Base-by-base conservation (phyloP, 2,113 vertebrate species). In the Rhinopomastus cyanomelas region DNA sequence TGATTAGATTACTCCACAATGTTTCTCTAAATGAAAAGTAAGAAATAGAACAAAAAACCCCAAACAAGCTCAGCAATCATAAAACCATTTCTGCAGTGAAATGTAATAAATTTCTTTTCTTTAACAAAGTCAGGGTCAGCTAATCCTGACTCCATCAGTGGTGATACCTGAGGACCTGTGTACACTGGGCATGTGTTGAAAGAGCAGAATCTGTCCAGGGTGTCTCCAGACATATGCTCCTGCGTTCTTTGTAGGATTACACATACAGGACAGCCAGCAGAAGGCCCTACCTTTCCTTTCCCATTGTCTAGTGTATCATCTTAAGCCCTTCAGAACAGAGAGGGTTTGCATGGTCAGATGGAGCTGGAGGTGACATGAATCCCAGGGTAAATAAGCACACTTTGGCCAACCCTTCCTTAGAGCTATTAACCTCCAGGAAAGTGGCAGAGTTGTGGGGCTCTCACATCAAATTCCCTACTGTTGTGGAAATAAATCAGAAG, bases 11-110 rank as follows among this genome's bases (percentile, higher is more conserved):
- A 66, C 59, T 57, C 27, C 42, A 69, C 69, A 77, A 92, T 75
- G 42, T 81, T 92, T 87, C 73, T 81, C 65, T 64, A 84, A 95
- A 83, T 23, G 22, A 88, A 88, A 91, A 88, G 29, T 52, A 74
- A 69, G 7, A 0, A 15, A 22, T 25, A 22, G 27, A 32, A 48
- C 51, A 65, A 20, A 30, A 16, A 65, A n/a, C n/a, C 29, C 20
- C 6, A 75, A 72, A 37, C 22, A 53, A 78, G 65, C 66, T 91
- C 66, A 73, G 51, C 51, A 68, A 88, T 95, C 61, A 86, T 66
- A 74, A 91, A 57, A 20, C 25, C 11, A 2, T 79, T 88, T 91
- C 73, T 79, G 30, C 62, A 17, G 22, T 81, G 20, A 39, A 61
- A 90, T 86, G 92, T 72, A 79, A 76, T 53, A 75, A 56, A 48